Evolutionary conservation across 53 echinoderm and acorn worm genomes (phyloP), one percentile per base, ranked within the genome.

Genomic region (Arbacia lixula): DNA sequence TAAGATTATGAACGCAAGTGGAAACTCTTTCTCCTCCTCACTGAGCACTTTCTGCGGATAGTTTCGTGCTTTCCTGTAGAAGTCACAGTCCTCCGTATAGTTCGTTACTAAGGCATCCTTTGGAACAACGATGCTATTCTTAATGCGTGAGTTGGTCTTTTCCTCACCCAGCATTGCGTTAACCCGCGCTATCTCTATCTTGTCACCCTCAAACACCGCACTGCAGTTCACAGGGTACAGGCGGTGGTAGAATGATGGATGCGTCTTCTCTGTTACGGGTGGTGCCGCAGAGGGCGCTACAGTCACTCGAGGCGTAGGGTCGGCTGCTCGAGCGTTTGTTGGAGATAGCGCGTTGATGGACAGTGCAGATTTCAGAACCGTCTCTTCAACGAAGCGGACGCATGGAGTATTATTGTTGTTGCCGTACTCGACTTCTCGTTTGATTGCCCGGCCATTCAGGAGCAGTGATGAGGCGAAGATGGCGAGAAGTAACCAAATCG

Each of bases 1-100:
- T 31, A 88, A 74, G n/a, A 93, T 87, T 16, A 83, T 93, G 36
- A 87, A 93, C 14, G 93, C 93, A 12, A 93, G 35, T 12, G 93
- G 90, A 28, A 86, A 93, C 30, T 81, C 57, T 5, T 36, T 37
- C 52, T 90, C 90, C 60, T 90, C 93, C 29, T 76, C 63, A 27
- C 89, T 90, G n/a, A 61, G 84, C 4, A 90, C 76, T 43, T 65
- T 58, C 41, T 36, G 65, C 12, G 68, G 86, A 34, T 84, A 93
- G 4, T 60, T 56, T 37, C 93, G 65, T 21, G 33, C 51, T 17
- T 22, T 29, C 62, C 72, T 89, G 60, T 84, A 93, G 26, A 34
- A 12, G 2, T 57, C 30, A 39, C 90, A 93, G 35, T 93, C 66
- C 21, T 86, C 27, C 4, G 49, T 87, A 83, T 74, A 90, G 4